phyloP scores from a whole-genome alignment of 2,113 vertebrate species.

The Leucoraja erinaceus region DNA sequence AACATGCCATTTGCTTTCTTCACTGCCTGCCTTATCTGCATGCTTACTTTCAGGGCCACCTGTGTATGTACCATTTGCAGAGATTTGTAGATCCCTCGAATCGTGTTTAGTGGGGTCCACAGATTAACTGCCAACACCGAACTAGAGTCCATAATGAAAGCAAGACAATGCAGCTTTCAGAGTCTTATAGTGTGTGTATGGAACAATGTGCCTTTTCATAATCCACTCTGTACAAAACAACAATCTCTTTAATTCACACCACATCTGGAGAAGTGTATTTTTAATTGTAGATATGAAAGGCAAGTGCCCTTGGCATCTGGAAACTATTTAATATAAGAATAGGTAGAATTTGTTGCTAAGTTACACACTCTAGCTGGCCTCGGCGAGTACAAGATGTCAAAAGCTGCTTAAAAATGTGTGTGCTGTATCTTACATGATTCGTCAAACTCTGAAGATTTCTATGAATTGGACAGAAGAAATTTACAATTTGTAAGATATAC shows the following conservation, averaged over 20 bases:
- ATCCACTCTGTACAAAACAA: background rate
- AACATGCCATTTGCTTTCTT: too few species aligned
- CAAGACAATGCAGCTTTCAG: background rate
- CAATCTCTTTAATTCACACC: background rate
- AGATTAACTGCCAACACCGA: background rate
- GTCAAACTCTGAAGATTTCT: background rate
- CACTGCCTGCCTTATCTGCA: too few species aligned
- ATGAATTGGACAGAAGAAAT: background rate
- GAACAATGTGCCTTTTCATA: background rate
- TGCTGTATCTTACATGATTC: background rate
- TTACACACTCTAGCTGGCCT: background rate
- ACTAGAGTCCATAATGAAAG: too few species aligned
- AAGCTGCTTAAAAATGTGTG: background rate
- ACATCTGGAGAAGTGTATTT: background rate
- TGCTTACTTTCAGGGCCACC: too few species aligned
- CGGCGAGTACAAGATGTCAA: background rate
- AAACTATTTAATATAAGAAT: background rate
- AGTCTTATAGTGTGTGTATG: background rate
- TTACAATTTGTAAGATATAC: background rate
- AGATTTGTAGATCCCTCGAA: background rate
- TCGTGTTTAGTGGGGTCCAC: background rate
- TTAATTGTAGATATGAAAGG: background rate
- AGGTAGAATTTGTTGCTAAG: constrained; percentile 16
- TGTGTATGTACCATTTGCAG: background rate
- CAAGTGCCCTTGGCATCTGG: background rate